These are phyloP conservation scores for Emmelina monodactyla DNA, from an alignment of 2,888 invertebrate genomes.

Conservation along the genomic window DNA sequence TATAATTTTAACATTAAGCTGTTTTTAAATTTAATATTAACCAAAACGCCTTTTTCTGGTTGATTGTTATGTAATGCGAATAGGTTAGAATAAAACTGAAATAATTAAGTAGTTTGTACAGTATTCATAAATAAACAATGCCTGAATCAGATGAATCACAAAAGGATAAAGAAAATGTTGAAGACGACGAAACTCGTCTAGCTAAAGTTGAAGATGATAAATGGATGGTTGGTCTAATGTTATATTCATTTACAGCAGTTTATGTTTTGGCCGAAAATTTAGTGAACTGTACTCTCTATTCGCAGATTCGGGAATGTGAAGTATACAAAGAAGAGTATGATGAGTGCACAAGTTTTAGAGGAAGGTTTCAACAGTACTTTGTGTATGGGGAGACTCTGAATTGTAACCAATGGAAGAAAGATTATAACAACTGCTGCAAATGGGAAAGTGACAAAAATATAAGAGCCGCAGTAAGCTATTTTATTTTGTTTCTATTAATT, in stretches of 20 bases:
- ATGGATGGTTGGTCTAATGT: no score
- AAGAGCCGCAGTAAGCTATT: conserved; percentile 75
- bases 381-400: conserved; percentile 75
- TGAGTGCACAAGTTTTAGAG: conserved; percentile 78
- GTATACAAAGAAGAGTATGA: conserved; percentile 83
- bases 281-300: conserved; percentile 9
- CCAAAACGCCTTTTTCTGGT: no score
- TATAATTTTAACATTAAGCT: no score
- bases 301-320: conserved; percentile 80
- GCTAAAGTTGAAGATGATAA: conserved; percentile 26
- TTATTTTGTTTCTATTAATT: conserved; percentile 6
- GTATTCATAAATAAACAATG: no score
- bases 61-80: no score
- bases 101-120: no score
- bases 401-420: conserved; percentile 82
- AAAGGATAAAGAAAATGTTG: conserved; percentile 8
- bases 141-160: no score
- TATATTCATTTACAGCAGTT: no score
- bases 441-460: conserved; percentile 70
- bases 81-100: no score
- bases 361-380: conserved; percentile 87
- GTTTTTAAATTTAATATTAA: no score
- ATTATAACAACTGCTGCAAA: conserved; percentile 76
- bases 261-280: no score
- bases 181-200: conserved; percentile 16